These are phyloP conservation scores for Dinoponera quadriceps DNA, from an alignment of 1,140 invertebrate species.

Conservation along the genomic window DNA sequence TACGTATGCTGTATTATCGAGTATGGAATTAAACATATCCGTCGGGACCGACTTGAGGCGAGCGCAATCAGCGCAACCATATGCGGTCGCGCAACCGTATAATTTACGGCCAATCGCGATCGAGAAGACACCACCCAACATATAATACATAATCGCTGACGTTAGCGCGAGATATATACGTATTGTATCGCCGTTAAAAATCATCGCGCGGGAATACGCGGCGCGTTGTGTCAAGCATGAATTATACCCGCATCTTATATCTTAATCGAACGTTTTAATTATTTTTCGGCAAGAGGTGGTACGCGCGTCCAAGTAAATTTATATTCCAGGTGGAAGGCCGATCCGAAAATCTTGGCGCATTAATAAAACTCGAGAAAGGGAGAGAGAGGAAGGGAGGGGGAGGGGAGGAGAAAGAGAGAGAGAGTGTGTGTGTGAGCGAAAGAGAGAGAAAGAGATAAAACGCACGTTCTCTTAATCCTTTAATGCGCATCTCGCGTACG, in stretches of 20 bases:
- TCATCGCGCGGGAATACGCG: conserved; percentile 47
- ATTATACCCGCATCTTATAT: conserved; percentile 57
- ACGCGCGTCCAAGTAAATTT: conserved; percentile 53
- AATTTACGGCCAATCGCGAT: conserved; percentile 61
- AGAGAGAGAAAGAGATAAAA: conserved; percentile 8
- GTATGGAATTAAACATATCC: conserved; percentile 59
- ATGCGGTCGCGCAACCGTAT: conserved; percentile 58
- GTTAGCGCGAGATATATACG: conserved; percentile 55
- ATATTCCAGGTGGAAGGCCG: conserved; percentile 54
- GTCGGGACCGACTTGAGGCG: conserved; percentile 58
- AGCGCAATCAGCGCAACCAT: conserved; percentile 55
- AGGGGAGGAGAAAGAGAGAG: not conserved
- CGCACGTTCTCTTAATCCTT: conserved; percentile 3
- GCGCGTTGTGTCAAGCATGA: conserved; percentile 58
- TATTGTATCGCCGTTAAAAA: conserved; percentile 60
- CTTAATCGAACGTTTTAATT: conserved; percentile 63
- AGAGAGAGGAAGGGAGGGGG: too few relatives aligned
- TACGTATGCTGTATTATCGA: conserved; percentile 60
- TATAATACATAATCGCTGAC: conserved; percentile 62
- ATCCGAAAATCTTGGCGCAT: conserved; percentile 51
- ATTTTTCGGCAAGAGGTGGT: conserved; percentile 60
- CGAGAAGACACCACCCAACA: conserved; percentile 59
- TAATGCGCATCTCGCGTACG: conserved; percentile 12
- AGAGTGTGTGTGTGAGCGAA: too few relatives aligned
- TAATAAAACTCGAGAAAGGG: conserved; percentile 46